Evolutionary conservation across 2,113 vertebrate species (phyloP), one percentile per base, ranked within the genome.

Genomic region (Haemorhous mexicanus): DNA sequence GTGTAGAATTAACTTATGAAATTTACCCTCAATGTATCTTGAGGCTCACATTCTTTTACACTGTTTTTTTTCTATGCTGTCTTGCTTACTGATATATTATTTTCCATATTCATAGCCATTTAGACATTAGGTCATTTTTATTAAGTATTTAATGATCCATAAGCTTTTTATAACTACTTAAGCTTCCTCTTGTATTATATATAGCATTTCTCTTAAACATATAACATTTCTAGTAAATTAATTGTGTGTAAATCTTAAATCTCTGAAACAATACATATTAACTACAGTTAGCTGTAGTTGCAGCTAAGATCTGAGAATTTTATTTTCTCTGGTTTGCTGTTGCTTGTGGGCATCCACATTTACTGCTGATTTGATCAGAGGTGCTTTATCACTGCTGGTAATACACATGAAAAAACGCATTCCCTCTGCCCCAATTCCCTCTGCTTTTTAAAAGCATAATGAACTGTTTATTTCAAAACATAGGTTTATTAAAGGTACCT

Each of bases 401-500:
- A 75, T 18, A 53, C 4, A 78, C 8, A 41, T 0, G 0, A 69
- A 89, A 58, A 16, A 64, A 55, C 13, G 7, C 5, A 10, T 30
- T 22, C 3, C 3, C 16, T 13, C 6, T 23, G 10, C 6, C 1
- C 1, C 16, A 6, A 15, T 70, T 39, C 39, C 39, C 39, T 39
- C 39, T 39, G 39, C 39, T 39, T 84, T 87, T 74, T 66, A 44
- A n/a, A 84, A 77, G n/a, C 16, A 26, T 41, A 46, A 69, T 0
- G 0, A 76, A 43, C 27, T 41, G 16, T 22, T 68, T 63, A 67
- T 46, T 74, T 70, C 17, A 82, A 78, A 89, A 53, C 16, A 66
- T 0, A 37, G 15, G 13, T n/a, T 84, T 78, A 58, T 32, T 28
- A 37, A 74, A 82, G 26, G 2, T 59, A 27, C 17, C 9, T 49